Evolutionary conservation across 2,888 invertebrate species (phyloP), one percentile per base, ranked within the genome.

Genomic region (Chloroclysta siterata): DNA sequence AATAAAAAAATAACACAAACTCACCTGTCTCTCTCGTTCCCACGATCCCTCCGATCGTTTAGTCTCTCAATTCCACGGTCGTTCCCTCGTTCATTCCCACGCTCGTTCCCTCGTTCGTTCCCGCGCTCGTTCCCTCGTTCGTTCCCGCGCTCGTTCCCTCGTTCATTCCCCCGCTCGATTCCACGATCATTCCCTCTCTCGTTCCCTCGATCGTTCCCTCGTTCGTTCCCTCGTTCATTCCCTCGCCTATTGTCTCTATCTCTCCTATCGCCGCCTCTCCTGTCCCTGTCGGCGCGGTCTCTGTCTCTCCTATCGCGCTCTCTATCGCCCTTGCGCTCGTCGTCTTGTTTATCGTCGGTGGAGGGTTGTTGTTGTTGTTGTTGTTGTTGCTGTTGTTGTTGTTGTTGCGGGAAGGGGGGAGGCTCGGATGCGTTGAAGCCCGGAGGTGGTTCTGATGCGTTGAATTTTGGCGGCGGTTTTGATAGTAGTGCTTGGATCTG

Each of bases 401-500:
- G 82, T 0, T 83, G 81, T 54, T 85, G 87, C 11, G 72, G 81
- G 80, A 85, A 86, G 2, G 83, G 83, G 2, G 82, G 85, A 2
- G 82, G 85, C 36, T 84, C 81, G 0, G 82, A 71, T n/a, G 80
- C 70, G 72, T 83, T 85, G 82, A 89, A 90, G 0, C 81, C 80
- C 0, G 93, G 92, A 0, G 93, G 91, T 0, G 93, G 93, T 50
- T 90, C 90, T 0, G 86, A 77, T 0, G 88, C 77, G 75, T 90
- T 94, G 82, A 94, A 94, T 60, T 71, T 74, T 4, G 92, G 92
- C 0, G 92, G 92, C 3, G 93, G 93, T 54, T 90, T 90, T 33
- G 93, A 93, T 10, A 93, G 83, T 4, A 94, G 85, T 0, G 93
- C 94, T 72, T 94, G 94, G 11, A 95, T 85, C 80, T 95, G 68